Percentiles rank a stretch among this genome's conserved stretches.
Evolutionary conservation across 2,888 invertebrate genomes (phyloP).

Genomic region (Parnassius mnemosyne): DNA sequence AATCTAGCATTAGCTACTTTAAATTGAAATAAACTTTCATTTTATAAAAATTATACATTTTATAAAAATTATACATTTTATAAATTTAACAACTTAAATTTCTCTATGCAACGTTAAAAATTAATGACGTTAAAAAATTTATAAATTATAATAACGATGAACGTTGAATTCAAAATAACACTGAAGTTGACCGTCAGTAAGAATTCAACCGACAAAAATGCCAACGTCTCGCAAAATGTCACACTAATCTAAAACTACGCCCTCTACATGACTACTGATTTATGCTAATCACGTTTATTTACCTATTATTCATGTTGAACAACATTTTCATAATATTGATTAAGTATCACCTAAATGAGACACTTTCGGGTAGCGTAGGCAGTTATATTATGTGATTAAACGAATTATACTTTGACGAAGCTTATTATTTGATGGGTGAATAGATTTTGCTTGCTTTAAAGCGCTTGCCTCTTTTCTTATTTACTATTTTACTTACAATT

Average conservation of each 20-base stretch:
- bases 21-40: constrained; percentile 12
- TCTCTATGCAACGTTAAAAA: constrained; percentile 27
- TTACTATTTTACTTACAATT: neutral
- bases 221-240: constrained; percentile 17
- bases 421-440: constrained; percentile 4
- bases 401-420: constrained; percentile 19
- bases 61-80: constrained; percentile 34
- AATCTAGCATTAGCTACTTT: constrained; percentile 26
- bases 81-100: constrained; percentile 34
- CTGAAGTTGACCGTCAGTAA: neutral
- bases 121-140: constrained; percentile 1
- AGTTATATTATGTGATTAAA: constrained; percentile 23
- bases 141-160: constrained; percentile 7
- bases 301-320: constrained; percentile 40
- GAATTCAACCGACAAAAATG: constrained; percentile 7
- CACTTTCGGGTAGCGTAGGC: constrained; percentile 33
- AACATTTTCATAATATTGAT: constrained; percentile 35
- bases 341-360: constrained; percentile 33
- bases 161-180: neutral
- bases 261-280: constrained; percentile 38
- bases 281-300: constrained; percentile 38
- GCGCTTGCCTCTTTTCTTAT: no score
- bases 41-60: constrained; percentile 34
- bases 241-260: constrained; percentile 30
- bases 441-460: constrained; percentile 14